These are phyloP conservation scores for Helobdella robusta DNA, from an alignment of 2,888 invertebrate species.

Conservation along the genomic window DNA sequence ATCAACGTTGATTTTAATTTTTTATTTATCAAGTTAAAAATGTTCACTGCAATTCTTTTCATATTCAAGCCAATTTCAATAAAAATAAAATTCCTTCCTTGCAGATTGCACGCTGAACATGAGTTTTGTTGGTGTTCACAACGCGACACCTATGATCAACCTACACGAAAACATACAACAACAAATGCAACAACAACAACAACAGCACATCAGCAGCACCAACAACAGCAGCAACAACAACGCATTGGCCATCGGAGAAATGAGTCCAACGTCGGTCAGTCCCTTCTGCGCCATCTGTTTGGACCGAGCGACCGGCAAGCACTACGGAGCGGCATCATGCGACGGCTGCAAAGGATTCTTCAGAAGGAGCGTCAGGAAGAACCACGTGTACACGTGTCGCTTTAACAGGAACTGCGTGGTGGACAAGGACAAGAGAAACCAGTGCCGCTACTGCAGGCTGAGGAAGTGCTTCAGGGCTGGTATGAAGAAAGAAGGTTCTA, in stretches of 20 bases:
- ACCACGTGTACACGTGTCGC: slow-evolving; percentile 85
- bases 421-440: slow-evolving; percentile 89
- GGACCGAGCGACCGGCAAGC: slow-evolving; percentile 77
- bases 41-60: too few species aligned
- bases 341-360: slow-evolving; percentile 86
- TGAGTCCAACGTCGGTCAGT: slow-evolving; percentile 4
- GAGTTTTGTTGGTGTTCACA: not conserved
- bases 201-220: not conserved
- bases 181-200: slow-evolving; percentile 8
- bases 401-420: slow-evolving; percentile 85
- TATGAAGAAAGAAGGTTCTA: slow-evolving; percentile 48
- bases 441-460: slow-evolving; percentile 87
- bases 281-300: slow-evolving; percentile 77
- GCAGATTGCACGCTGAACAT: not conserved
- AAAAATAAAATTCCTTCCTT: not conserved
- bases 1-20: too few species aligned
- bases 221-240: not conserved
- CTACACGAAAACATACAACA: slow-evolving; percentile 6
- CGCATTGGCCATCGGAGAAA: not conserved
- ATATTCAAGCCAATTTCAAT: too few species aligned
- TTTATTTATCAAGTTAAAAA: too few species aligned
- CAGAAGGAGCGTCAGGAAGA: slow-evolving; percentile 61
- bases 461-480: slow-evolving; percentile 94
- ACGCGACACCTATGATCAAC: not conserved
- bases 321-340: slow-evolving; percentile 82